A percentile compares a stretch with the other conserved stretches of the same genome.
These are phyloP conservation scores for Plagiodera versicolora DNA, from an alignment of 2,888 invertebrate genomes.

Conservation along the genomic window DNA sequence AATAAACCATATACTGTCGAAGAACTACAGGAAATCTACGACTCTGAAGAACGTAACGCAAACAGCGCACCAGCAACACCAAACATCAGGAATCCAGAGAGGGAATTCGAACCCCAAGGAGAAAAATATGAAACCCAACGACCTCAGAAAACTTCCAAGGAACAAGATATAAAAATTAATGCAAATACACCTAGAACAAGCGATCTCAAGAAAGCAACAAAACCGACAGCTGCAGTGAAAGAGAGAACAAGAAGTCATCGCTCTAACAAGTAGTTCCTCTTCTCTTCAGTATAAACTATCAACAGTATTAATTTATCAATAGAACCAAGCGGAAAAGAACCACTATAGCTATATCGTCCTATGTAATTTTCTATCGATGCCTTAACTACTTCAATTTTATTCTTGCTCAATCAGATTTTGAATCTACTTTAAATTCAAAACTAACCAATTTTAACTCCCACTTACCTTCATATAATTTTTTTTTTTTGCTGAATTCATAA, in stretches of 20 bases:
- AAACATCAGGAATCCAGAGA: slow-evolving; percentile 6
- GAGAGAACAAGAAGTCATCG: slow-evolving; percentile 5
- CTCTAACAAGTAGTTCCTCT: slow-evolving; percentile 5
- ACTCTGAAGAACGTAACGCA: neutral
- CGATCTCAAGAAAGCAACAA: slow-evolving; percentile 1
- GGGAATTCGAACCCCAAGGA: neutral
- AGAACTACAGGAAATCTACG: slow-evolving; percentile 5
- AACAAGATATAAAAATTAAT: neutral
- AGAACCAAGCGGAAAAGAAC: too few species aligned
- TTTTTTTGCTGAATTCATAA: too few species aligned
- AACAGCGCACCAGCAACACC: slow-evolving; percentile 13
- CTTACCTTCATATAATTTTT: too few species aligned
- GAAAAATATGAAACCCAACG: neutral
- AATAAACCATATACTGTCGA: neutral
- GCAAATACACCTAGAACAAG: slow-evolving; percentile 3
- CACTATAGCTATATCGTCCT: too few species aligned
- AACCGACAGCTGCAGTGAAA: neutral
- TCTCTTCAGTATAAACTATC: too few species aligned
- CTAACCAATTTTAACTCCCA: too few species aligned
- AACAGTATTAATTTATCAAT: too few species aligned
- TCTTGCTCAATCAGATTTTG: too few species aligned
- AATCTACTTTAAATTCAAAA: too few species aligned
- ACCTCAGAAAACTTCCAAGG: neutral
- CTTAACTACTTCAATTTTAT: too few species aligned
- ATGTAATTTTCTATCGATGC: too few species aligned